Evolutionary conservation across 2,888 invertebrate species (phyloP).

Genomic region (Drosophila diplacantha): DNA sequence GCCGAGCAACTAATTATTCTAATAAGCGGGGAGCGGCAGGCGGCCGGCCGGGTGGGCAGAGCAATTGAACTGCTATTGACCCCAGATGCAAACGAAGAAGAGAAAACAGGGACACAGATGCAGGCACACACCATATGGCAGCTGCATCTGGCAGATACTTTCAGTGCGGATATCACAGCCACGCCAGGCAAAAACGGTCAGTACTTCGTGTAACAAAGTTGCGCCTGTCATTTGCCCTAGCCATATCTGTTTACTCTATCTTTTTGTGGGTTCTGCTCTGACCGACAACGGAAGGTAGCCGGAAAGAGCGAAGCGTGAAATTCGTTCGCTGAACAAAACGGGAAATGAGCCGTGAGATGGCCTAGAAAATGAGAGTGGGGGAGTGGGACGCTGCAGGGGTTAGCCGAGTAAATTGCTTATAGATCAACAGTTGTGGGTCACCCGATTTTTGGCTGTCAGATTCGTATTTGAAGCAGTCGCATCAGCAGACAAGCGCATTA

Average conservation of each 20-base stretch:
- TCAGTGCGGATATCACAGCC: conserved; percentile 47
- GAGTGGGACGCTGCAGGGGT: not conserved
- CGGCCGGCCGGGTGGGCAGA: conserved; percentile 24
- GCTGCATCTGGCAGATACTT: conserved; percentile 34
- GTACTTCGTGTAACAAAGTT: conserved; percentile 63
- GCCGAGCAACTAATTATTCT: conserved; percentile 49
- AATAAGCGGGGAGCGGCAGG: conserved; percentile 16
- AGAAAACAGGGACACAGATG: conserved; percentile 7
- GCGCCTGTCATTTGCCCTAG: conserved; percentile 39
- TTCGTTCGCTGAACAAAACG: conserved; percentile 54
- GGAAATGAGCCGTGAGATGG: conserved; percentile 59
- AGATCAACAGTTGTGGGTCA: conserved; percentile 20
- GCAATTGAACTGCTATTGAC: conserved; percentile 69
- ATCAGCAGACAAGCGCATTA: not conserved
- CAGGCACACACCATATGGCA: conserved; percentile 23
- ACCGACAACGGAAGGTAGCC: conserved; percentile 23
- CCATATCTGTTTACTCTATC: conserved; percentile 9
- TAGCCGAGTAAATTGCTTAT: conserved; percentile 16
- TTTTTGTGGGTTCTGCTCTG: conserved; percentile 3
- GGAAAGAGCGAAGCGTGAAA: conserved; percentile 51
- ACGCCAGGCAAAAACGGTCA: conserved; percentile 58
- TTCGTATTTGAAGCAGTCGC: conserved; percentile 14
- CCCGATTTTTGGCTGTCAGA: not conserved
- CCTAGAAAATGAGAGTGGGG: conserved; percentile 5
- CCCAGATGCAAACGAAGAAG: conserved; percentile 47